A percentile compares a stretch with the other conserved stretches of the same genome.
These are phyloP conservation scores for Drosophila phalerata DNA, from an alignment of 2,888 invertebrate species.

Conservation along the genomic window DNA sequence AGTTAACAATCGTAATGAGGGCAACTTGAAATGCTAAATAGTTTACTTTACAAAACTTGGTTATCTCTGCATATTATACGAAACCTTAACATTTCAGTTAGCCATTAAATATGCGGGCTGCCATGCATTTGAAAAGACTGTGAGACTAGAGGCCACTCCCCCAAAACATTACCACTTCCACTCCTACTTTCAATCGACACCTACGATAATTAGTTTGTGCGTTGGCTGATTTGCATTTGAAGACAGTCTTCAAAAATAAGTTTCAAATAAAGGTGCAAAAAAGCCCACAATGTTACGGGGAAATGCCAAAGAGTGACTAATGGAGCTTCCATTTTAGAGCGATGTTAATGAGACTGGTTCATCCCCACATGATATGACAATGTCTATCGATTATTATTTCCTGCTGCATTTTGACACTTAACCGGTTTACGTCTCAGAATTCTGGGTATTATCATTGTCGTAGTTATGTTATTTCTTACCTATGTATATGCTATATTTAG, in stretches of 20 bases:
- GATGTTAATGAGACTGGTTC: constrained; percentile 5
- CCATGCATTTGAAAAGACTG: constrained; percentile 14
- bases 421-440: constrained; percentile 30
- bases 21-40: constrained; percentile 37
- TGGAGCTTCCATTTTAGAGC: constrained; percentile 10
- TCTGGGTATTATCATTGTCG: constrained; percentile 34
- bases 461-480: constrained; percentile 36
- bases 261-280: constrained; percentile 7
- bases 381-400: constrained; percentile 34
- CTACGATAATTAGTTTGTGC: background rate
- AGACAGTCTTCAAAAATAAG: background rate
- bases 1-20: constrained; percentile 29
- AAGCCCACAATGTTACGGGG: constrained; percentile 11
- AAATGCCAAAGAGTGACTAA: constrained; percentile 12
- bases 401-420: constrained; percentile 50
- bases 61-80: constrained; percentile 25
- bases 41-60: constrained; percentile 2
- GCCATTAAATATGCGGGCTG: constrained; percentile 25
- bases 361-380: background rate
- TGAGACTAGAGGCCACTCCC: constrained; percentile 1
- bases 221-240: constrained; percentile 6
- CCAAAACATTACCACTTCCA: background rate
- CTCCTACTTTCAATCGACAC: background rate
- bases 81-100: constrained; percentile 28
- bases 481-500: constrained; percentile 45